phyloP scores from a whole-genome alignment of 2,888 invertebrate genomes.

The Ecliptopera silaceata region DNA sequence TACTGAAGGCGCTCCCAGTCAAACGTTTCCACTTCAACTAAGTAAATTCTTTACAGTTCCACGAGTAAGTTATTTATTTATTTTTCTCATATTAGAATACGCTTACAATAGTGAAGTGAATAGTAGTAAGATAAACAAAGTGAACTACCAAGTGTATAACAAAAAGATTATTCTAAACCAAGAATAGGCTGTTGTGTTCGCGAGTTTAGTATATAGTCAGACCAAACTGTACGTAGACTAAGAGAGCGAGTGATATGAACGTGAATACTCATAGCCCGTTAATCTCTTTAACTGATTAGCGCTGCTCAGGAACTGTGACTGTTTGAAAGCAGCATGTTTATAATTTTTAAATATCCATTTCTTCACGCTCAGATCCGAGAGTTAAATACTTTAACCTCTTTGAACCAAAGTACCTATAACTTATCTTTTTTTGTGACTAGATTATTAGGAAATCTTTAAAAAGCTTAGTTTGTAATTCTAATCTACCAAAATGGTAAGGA shows the following conservation, averaged over 20 bases:
- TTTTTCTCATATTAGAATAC: no score
- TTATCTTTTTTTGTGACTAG: not conserved
- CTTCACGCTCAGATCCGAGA: conserved; percentile 10
- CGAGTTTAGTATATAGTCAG: not conserved
- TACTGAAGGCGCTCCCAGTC: conserved; percentile 8
- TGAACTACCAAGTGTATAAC: not conserved
- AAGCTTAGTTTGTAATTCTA: not conserved
- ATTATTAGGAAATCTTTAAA: not conserved
- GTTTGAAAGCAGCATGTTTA: conserved; percentile 15
- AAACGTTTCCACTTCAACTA: conserved; percentile 3
- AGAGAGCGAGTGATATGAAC: conserved; percentile 11
- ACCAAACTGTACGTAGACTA: not conserved
- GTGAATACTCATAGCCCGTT: conserved; percentile 22
- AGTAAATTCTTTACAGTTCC: not conserved
- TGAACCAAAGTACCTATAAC: not conserved
- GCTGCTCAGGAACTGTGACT: conserved; percentile 14
- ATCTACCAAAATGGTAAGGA: not conserved
- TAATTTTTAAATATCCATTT: conserved; percentile 13
- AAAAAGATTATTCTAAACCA: no score
- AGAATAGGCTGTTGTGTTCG: not conserved
- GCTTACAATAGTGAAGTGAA: no score
- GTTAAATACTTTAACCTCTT: not conserved
- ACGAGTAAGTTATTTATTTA: not conserved
- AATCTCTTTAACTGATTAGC: conserved; percentile 30
- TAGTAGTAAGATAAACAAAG: not conserved